Conservation (phyloP, 2,888 invertebrate species). For the Alentia gelatinosa region DNA sequence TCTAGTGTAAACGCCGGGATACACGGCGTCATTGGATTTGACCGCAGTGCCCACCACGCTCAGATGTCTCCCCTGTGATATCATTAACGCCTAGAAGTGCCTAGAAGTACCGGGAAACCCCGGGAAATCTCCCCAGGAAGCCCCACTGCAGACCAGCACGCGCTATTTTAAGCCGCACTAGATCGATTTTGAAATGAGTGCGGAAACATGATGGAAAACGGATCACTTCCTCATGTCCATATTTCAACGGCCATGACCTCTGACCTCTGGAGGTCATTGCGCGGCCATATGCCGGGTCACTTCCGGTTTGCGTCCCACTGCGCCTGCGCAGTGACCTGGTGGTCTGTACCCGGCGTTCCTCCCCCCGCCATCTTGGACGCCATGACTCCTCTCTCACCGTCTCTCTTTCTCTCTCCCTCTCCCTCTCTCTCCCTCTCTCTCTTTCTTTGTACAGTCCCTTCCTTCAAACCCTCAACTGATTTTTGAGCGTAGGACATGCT, state of each 20-base stretch:
- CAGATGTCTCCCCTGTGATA: too few relatives aligned
- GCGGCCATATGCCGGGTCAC: neutral
- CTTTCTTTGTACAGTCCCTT: too few relatives aligned
- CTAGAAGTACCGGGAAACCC: too few relatives aligned
- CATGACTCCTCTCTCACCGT: neutral
- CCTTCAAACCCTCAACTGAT: too few relatives aligned
- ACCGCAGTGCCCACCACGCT: too few relatives aligned
- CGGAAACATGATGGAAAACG: constrained; percentile 6
- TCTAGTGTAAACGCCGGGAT: too few relatives aligned
- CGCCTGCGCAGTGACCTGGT: constrained; percentile 10
- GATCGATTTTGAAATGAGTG: neutral
- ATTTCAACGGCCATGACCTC: neutral
- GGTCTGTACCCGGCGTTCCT: neutral
- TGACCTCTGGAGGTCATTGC: constrained; percentile 30
- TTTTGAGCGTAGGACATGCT: too few relatives aligned
- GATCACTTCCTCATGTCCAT: constrained; percentile 47
- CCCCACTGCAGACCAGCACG: too few relatives aligned
- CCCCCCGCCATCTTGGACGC: too few relatives aligned
- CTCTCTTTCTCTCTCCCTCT: neutral
- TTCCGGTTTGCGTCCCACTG: constrained; percentile 21
- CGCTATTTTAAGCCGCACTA: neutral
- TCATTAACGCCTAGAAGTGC: too few relatives aligned
- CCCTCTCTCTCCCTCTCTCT: neutral
- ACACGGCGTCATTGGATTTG: too few relatives aligned
- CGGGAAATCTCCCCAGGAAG: too few relatives aligned